Evolutionary conservation across 2,888 invertebrate genomes (phyloP), one percentile per base, ranked within the genome.

Genomic region (Fabriciana adippe): DNA sequence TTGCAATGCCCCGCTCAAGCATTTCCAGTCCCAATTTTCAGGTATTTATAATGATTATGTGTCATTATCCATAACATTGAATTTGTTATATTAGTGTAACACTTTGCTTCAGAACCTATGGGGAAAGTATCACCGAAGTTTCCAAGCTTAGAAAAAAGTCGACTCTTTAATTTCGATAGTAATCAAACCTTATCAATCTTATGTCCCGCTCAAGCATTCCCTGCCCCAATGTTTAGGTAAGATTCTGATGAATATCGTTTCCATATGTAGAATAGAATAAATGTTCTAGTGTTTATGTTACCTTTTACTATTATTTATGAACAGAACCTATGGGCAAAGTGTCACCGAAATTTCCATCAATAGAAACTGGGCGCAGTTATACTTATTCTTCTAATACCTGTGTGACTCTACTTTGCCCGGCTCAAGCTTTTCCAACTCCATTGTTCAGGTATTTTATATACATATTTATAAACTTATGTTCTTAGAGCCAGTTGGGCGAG

Each of bases 301-400:
- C 16, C 6, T 48, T 54, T 55, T 48, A 31, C 26, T 48, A 16
- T 54, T 66, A 78, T 64, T 55, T 76, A 74, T 78, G 76, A 86
- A 88, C 92, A 95, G 96, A 96, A 93, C 96, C 97, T 77, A 95
- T 96, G 93, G 96, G 96, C 90, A 96, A 96, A 86, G 95, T 96
- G 71, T 94, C 95, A 73, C 96, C 96, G 75, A 96, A 95, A 82
- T 93, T 93, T 81, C 91, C 93, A 67, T 88, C 92, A 70, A 87
- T 87, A 84, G 91, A 93, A 84, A 93, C 90, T 41, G 90, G 90
- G 65, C 90, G 91, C 81, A 90, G 91, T 82, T 92, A 88, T 85
- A 90, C 90, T 69, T 92, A 87, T 84, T 80, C 85, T 64, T 87
- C 90, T 63, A 85, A 89, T 74, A 87, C 90, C 71, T 92, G 89